phyloP scores from a whole-genome alignment of 2,797 vertebrate species.

The Myotis vivesi region DNA sequence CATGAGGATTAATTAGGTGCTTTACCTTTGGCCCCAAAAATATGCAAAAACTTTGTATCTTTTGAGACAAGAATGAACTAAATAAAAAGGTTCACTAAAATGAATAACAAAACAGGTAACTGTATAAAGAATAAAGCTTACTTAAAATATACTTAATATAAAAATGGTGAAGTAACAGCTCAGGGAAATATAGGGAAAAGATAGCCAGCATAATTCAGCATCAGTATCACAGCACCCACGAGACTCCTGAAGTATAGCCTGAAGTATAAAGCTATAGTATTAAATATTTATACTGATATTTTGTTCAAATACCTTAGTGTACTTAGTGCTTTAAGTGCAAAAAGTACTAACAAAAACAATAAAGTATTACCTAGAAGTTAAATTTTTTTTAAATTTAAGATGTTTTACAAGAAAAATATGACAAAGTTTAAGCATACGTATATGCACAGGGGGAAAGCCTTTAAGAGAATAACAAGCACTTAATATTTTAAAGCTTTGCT shows the following conservation, averaged over 20 bases:
- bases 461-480: neutral
- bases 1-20: neutral
- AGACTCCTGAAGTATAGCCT: neutral
- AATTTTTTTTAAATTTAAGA: neutral
- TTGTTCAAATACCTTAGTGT: slow-evolving; percentile 9
- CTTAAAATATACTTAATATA: neutral
- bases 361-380: slow-evolving; percentile 7
- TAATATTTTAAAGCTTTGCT: neutral
- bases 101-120: neutral
- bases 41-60: neutral
- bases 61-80: neutral
- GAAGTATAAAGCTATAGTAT: neutral
- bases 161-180: slow-evolving; percentile 22
- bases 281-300: slow-evolving; percentile 8
- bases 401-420: neutral
- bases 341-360: slow-evolving; percentile 16
- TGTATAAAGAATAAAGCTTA: neutral
- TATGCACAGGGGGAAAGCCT: neutral
- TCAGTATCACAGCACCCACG: neutral
- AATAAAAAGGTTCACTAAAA: neutral
- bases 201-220: neutral
- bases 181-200: slow-evolving; percentile 4
- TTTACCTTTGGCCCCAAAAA: neutral
- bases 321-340: neutral
- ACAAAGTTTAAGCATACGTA: neutral